Conservation (phyloP, 2,113 vertebrate genomes). For the Lonchura striata region DNA sequence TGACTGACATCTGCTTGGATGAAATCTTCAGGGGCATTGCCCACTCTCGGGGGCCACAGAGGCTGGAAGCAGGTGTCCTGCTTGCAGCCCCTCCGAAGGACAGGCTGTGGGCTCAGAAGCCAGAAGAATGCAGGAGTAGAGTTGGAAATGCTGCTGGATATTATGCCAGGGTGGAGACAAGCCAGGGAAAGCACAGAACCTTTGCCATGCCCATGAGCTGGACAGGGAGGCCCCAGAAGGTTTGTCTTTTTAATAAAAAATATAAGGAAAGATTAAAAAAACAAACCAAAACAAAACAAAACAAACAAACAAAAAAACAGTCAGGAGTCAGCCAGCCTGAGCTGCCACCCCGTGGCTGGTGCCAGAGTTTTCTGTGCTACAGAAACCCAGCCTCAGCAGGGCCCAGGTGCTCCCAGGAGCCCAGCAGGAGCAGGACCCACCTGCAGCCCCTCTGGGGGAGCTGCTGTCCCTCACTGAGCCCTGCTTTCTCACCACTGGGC, state of each 20-base stretch:
- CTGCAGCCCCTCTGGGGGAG: not conserved
- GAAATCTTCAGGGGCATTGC: not conserved
- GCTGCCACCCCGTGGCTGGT: not conserved
- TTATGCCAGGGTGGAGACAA: accelerated
- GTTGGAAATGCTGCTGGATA: not conserved
- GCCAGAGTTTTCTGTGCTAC: not conserved
- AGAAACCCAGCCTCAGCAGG: not conserved
- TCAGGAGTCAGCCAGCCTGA: not conserved
- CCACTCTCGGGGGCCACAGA: not conserved
- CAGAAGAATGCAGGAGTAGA: not conserved
- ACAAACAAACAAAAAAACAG: not conserved
- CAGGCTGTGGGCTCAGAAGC: not conserved
- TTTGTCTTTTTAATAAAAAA: not conserved
- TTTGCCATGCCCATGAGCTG: accelerated
- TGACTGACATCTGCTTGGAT: not conserved
- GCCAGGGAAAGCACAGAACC: not conserved
- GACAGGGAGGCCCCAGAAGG: accelerated
- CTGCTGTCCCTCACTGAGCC: not conserved
- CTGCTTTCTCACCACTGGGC: accelerated
- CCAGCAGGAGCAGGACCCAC: not conserved
- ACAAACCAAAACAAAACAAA: too few relatives aligned
- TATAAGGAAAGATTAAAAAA: not conserved
- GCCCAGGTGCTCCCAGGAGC: not conserved
- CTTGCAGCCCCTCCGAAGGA: not conserved
- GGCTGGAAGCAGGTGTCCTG: not conserved